Evolutionary conservation across 2,888 invertebrate genomes (phyloP).

Genomic region (Drosophila prostipennis): DNA sequence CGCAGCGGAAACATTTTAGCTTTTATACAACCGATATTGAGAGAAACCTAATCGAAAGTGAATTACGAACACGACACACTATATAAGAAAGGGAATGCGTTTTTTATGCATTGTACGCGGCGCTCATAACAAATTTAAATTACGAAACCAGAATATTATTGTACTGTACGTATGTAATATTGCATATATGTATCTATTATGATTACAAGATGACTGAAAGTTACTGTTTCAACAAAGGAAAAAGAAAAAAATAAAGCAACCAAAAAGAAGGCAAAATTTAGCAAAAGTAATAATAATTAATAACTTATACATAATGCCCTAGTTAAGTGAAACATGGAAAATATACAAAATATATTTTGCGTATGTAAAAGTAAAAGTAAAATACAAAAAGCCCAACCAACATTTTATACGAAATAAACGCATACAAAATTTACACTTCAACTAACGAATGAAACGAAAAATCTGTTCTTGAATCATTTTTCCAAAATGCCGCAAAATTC

Average conservation of each 20-base stretch:
- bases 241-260: conserved; percentile 18
- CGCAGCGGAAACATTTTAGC: conserved; percentile 69
- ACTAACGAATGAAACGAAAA: conserved; percentile 22
- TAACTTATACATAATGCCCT: conserved; percentile 51
- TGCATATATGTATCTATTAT: conserved; percentile 65
- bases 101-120: conserved; percentile 68
- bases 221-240: conserved; percentile 74
- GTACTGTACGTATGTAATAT: conserved; percentile 71
- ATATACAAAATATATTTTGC: conserved; percentile 83
- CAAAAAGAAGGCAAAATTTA: conserved; percentile 36
- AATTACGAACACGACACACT: conserved; percentile 74
- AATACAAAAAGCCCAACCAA: conserved; percentile 56
- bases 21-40: conserved; percentile 63
- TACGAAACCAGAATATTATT: conserved; percentile 51
- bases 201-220: conserved; percentile 77
- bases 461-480: conserved; percentile 37
- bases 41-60: conserved; percentile 36
- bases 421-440: conserved; percentile 54
- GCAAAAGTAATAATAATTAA: conserved; percentile 55
- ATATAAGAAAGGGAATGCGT: conserved; percentile 74
- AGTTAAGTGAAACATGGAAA: conserved; percentile 58
- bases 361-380: conserved; percentile 71
- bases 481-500: conserved; percentile 33
- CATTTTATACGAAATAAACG: conserved; percentile 75
- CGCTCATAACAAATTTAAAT: conserved; percentile 64